These are phyloP conservation scores for Boloria selene DNA, from an alignment of 2,888 invertebrate genomes.

Conservation along the genomic window DNA sequence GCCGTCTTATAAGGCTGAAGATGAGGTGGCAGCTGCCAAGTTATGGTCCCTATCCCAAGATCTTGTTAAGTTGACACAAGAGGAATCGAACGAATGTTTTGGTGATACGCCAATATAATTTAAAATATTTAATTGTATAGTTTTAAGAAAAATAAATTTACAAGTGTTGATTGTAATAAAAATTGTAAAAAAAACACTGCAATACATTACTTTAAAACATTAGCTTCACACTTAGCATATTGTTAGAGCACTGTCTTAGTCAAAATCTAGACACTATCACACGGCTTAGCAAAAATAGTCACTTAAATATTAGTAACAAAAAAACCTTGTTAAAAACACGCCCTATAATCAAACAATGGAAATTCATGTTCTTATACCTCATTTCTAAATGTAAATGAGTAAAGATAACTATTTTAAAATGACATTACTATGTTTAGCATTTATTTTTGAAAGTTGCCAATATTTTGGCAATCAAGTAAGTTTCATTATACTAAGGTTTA, in stretches of 20 bases:
- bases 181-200: not conserved
- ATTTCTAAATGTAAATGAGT: too few species aligned
- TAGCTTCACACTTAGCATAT: conserved; percentile 30
- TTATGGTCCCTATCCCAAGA: conserved; percentile 86
- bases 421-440: too few species aligned
- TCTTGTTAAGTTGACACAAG: conserved; percentile 60
- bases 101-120: conserved; percentile 14
- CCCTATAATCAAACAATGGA: not conserved
- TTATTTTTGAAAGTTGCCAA: too few species aligned
- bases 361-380: too few species aligned
- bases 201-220: conserved; percentile 1
- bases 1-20: conserved; percentile 83
- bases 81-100: conserved; percentile 48
- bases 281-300: conserved; percentile 22
- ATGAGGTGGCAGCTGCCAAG: conserved; percentile 86
- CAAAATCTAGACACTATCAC: conserved; percentile 11
- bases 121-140: not conserved
- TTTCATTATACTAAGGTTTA: too few species aligned
- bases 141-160: not conserved
- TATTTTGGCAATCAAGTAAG: too few species aligned
- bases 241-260: conserved; percentile 14
- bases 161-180: not conserved
- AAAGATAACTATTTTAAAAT: too few species aligned
- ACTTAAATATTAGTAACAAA: conserved; percentile 19
- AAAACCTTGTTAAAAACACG: not conserved